Conservation (phyloP, 2,113 vertebrate species). For the Odocoileus hemionus region DNA sequence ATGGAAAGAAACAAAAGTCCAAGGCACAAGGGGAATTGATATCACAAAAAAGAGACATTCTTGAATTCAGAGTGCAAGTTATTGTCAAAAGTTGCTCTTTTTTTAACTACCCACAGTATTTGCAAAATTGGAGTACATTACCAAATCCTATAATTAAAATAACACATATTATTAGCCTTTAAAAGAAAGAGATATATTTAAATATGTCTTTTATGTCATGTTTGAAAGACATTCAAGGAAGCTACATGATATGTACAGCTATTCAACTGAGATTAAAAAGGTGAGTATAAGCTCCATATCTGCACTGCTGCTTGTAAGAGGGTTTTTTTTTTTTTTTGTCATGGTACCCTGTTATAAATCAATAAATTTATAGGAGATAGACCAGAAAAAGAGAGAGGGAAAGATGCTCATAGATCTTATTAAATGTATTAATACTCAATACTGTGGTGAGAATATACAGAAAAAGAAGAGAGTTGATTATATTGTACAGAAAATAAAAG, state of each 20-base stretch:
- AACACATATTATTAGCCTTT: neutral
- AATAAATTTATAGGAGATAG: neutral
- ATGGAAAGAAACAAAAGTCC: constrained; percentile 59
- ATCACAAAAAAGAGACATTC: constrained; percentile 19
- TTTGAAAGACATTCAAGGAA: neutral
- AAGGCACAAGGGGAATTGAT: constrained; percentile 53
- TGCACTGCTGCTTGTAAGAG: neutral
- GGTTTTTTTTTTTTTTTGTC: neutral
- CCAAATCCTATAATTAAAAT: neutral
- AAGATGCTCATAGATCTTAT: neutral
- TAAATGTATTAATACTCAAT: neutral
- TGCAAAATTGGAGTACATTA: neutral
- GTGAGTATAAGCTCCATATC: neutral
- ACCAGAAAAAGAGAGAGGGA: neutral
- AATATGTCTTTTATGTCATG: neutral
- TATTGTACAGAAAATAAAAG: neutral
- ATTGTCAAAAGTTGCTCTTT: neutral
- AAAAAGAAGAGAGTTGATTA: neutral
- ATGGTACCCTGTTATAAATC: neutral
- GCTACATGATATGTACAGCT: neutral
- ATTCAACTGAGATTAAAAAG: neutral
- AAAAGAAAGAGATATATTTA: neutral
- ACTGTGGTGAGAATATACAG: neutral
- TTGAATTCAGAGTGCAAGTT: constrained; percentile 20
- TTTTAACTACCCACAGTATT: neutral